These are phyloP conservation scores for Anolis apletophallus DNA, from an alignment of 2,797 vertebrate species.

Conservation along the genomic window DNA sequence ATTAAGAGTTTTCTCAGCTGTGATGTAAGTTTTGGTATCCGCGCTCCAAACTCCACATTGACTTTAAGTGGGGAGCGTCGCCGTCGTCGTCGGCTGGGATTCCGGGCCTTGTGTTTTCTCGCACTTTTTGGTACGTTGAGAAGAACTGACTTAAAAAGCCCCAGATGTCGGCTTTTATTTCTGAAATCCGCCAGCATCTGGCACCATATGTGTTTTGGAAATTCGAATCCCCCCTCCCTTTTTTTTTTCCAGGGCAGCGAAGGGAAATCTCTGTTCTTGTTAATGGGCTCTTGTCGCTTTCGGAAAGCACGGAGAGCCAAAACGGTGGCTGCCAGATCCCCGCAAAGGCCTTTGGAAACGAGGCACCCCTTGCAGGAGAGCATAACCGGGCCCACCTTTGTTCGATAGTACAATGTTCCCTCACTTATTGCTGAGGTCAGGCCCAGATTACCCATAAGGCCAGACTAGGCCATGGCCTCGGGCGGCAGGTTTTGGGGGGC, in stretches of 20 bases:
- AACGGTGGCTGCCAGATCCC: conserved; percentile 74
- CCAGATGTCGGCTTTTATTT: conserved; percentile 84
- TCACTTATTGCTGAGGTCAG: too few relatives aligned
- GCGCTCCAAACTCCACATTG: conserved; percentile 74
- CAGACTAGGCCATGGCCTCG: too few relatives aligned
- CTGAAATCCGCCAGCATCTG: conserved; percentile 80
- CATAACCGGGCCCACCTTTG: conserved; percentile 44
- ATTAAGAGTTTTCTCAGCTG: conserved; percentile 88
- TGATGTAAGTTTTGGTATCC: conserved; percentile 88
- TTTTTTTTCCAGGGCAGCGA: conserved; percentile 68
- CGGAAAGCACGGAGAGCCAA: conserved; percentile 72
- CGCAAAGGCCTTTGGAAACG: conserved; percentile 56
- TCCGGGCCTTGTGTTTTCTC: conserved; percentile 76
- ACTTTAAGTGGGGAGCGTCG: conserved; percentile 67
- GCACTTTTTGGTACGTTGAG: conserved; percentile 68
- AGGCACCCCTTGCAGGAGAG: conserved; percentile 49
- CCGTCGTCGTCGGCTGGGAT: neutral
- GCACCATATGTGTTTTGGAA: conserved; percentile 81
- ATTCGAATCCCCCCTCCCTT: conserved; percentile 67
- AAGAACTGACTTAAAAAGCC: conserved; percentile 81
- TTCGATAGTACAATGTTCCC: too few relatives aligned
- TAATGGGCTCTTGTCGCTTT: conserved; percentile 75
- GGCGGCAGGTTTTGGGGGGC: too few relatives aligned
- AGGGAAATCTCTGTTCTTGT: conserved; percentile 78
- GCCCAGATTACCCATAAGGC: too few relatives aligned